Evolutionary conservation across 1,140 invertebrate species (phyloP), one percentile per base, ranked within the genome.

Genomic region (Brachionus asplanchnoidis): DNA sequence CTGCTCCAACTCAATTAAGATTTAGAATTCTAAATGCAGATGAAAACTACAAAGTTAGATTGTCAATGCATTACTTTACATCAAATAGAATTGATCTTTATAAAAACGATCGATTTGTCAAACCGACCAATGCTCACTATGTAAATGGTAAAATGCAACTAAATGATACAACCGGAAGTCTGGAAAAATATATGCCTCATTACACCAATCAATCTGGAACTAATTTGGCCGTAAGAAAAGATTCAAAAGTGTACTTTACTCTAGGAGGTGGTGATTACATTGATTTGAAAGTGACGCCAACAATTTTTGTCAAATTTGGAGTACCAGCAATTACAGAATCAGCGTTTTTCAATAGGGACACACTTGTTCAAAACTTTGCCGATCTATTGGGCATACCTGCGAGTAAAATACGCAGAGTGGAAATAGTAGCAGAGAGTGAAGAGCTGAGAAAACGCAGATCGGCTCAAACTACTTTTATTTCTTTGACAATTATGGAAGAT

Each of bases 81-180:
- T 87, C 86, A n/a, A 86, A 88, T 36, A 77, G 88, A 66, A 86
- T 88, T 8, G 88, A 90, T 78, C 86, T 89, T 9, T 88, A 86
- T 83, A 85, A 87, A 32, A 83, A 88, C 44, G 87, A 86, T 20
- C 78, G 12, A 0, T 87, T 86, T 73, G 79, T 88, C 0, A 28
- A 85, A n/a, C 87, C 88, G 1, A 86, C 56, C 12, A 89, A 89
- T 85, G 86, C 84, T 8, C 84, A 87, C 20, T 50, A 79, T 42
- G 20, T 32, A 3, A 56, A 83, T 9, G 85, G 85, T 3, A 82
- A 85, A 53, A 85, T 73, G 23, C 11, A 75, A 23, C 44, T 86
- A 8, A 23, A 32, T 0, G 53, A 80, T 6, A 85, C 85, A 14
- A 65, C 60, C 3, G 23, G 26, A n/a, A 65, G 28, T 42, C 40